These are phyloP conservation scores for Pseudopleuronectes americanus DNA, from an alignment of 2,797 vertebrate genomes.

Conservation along the genomic window DNA sequence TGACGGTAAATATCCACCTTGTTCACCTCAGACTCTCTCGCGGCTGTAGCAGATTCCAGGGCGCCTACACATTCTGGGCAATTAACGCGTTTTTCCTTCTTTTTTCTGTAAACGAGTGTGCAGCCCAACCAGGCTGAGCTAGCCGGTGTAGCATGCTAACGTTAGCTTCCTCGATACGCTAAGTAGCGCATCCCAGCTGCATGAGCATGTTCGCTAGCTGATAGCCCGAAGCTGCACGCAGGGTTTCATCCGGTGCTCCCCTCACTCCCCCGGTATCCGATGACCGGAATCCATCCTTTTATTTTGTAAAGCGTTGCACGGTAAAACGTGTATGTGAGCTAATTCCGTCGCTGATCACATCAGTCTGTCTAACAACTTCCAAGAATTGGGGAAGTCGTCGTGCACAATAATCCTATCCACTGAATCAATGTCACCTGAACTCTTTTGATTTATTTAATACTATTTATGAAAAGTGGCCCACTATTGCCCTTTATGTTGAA, in stretches of 20 bases:
- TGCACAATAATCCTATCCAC: neutral
- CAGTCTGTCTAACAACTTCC: constrained; percentile 40
- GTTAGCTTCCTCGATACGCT: constrained; percentile 40
- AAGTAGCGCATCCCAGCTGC: constrained; percentile 44
- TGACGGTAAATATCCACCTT: constrained; percentile 85
- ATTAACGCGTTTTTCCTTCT: too few relatives aligned
- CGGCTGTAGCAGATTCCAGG: rapidly evolving
- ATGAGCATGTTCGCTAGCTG: constrained; percentile 23
- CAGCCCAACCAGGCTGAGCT: constrained; percentile 27
- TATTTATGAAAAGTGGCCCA: too few relatives aligned
- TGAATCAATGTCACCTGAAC: neutral
- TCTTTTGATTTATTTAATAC: neutral
- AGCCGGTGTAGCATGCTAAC: constrained; percentile 58
- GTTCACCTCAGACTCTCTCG: rapidly evolving
- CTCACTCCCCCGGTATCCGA: neutral
- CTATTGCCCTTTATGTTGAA: neutral
- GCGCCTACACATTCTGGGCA: neutral
- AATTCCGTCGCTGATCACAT: constrained; percentile 14
- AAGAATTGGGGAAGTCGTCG: constrained; percentile 8
- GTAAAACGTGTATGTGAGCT: neutral
- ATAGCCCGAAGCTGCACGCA: constrained; percentile 32
- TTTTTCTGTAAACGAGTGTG: neutral
- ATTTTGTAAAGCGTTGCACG: rapidly evolving
- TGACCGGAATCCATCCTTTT: rapidly evolving
- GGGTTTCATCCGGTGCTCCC: neutral